A percentile compares a stretch with the other conserved stretches of the same genome.
Conservation (phyloP, 1,140 invertebrate species). For the Ips typographus region DNA sequence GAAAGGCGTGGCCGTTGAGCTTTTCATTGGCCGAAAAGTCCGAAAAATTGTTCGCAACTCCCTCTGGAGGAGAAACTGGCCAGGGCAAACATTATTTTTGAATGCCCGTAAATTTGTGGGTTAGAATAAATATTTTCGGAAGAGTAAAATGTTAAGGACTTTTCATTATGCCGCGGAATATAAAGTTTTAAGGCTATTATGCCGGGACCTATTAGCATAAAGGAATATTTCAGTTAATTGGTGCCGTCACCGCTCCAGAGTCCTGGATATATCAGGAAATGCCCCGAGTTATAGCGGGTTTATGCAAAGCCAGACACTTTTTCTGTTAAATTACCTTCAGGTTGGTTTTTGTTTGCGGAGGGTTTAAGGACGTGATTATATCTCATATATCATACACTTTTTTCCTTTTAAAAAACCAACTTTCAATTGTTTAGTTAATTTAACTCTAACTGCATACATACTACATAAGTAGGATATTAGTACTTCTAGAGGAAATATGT, state of each 20-base stretch:
- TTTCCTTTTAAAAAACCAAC: too few relatives aligned
- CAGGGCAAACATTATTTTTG: slow-evolving; percentile 53
- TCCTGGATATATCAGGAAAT: slow-evolving; percentile 44
- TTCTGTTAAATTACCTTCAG: slow-evolving; percentile 35
- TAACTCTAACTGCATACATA: too few relatives aligned
- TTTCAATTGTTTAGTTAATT: too few relatives aligned
- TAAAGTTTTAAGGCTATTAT: slow-evolving; percentile 52
- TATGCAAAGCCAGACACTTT: slow-evolving; percentile 41
- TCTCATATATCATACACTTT: too few relatives aligned
- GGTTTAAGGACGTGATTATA: too few relatives aligned
- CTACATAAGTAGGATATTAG: too few relatives aligned
- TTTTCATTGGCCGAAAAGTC: slow-evolving; percentile 53
- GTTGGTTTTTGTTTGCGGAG: slow-evolving; percentile 25
- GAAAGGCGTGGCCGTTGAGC: slow-evolving; percentile 44
- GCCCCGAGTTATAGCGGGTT: slow-evolving; percentile 44
- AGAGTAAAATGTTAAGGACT: slow-evolving; percentile 55
- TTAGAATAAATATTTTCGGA: slow-evolving; percentile 54
- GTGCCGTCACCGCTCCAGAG: slow-evolving; percentile 42
- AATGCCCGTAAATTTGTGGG: slow-evolving; percentile 54
- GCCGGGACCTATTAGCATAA: slow-evolving; percentile 50
- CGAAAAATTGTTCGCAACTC: slow-evolving; percentile 49
- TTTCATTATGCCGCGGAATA: slow-evolving; percentile 52
- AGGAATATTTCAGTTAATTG: slow-evolving; percentile 52
- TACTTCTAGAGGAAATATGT: too few relatives aligned
- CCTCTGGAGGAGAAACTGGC: slow-evolving; percentile 45